Evolutionary conservation across 2,888 invertebrate genomes (phyloP).

Genomic region (Drosophila helvetica): DNA sequence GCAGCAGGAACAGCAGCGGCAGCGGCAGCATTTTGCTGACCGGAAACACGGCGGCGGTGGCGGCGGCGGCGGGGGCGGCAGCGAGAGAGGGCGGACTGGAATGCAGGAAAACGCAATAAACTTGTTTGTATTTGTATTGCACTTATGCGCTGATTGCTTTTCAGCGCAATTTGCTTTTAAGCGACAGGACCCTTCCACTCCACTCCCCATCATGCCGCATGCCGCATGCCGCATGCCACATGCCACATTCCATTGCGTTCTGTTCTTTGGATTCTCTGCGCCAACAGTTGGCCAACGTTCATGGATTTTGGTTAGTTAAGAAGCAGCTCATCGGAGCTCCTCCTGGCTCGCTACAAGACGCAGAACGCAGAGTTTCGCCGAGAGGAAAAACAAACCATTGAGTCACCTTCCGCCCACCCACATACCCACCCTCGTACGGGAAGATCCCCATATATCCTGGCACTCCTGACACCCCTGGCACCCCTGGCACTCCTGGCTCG

Average conservation of each 20-base stretch:
- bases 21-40: conserved; percentile 22
- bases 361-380: conserved; percentile 14
- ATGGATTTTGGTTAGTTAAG: conserved; percentile 52
- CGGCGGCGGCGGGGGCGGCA: no score
- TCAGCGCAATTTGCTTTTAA: conserved; percentile 65
- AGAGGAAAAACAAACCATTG: conserved; percentile 23
- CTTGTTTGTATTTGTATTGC: conserved; percentile 66
- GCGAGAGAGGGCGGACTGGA: conserved; percentile 19
- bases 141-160: conserved; percentile 64
- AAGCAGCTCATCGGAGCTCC: conserved; percentile 27
- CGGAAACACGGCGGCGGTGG: conserved; percentile 17
- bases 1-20: neutral
- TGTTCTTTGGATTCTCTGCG: neutral
- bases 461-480: conserved; percentile 18
- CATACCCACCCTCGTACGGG: neutral
- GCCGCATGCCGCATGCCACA: neutral
- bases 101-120: conserved; percentile 59
- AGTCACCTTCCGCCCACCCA: conserved; percentile 15
- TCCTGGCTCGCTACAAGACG: conserved; percentile 37
- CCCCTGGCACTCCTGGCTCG: conserved; percentile 19
- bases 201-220: no score
- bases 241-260: neutral
- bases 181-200: conserved; percentile 29
- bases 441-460: neutral
- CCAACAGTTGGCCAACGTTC: conserved; percentile 22